Evolutionary conservation across 1,140 invertebrate genomes (phyloP).

Genomic region (Hermatobates lingyangjiaoensis): DNA sequence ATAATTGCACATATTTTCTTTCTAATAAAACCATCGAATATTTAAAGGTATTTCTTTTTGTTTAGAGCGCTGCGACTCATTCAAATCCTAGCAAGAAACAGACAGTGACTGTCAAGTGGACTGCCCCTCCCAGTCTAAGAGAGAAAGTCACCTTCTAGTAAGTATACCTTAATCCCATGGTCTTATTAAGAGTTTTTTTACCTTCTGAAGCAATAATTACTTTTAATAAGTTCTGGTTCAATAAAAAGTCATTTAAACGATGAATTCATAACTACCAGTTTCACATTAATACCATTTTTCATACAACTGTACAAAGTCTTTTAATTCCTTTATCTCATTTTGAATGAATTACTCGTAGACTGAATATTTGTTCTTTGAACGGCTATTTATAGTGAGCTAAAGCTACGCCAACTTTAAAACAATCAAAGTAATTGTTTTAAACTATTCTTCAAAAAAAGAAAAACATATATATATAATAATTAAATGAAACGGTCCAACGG

Average conservation of each 20-base stretch:
- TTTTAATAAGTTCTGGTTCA: not conserved
- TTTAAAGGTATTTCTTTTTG: conserved; percentile 4
- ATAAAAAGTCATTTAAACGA: not conserved
- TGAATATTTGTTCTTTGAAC: too few species aligned
- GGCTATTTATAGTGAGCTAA: too few species aligned
- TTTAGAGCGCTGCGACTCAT: conserved; percentile 25
- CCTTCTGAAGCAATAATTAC: not conserved
- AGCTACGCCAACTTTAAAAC: too few species aligned
- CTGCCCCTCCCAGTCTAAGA: conserved; percentile 21
- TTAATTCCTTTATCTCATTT: too few species aligned
- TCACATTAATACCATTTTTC: not conserved
- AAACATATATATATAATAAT: too few species aligned
- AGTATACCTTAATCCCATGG: conserved; percentile 2
- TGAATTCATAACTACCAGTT: not conserved
- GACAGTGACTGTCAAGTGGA: conserved; percentile 21
- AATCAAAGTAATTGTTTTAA: too few species aligned
- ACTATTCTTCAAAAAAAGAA: too few species aligned
- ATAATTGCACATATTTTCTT: too few species aligned
- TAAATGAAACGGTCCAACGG: too few species aligned
- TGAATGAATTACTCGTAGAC: too few species aligned
- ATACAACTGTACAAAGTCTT: too few species aligned
- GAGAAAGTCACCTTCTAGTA: conserved; percentile 24
- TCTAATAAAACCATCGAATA: too few species aligned
- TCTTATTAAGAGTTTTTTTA: not conserved
- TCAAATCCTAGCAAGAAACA: conserved; percentile 20